Percentiles rank a stretch among this genome's conserved stretches.
phyloP scores from a whole-genome alignment of 1,140 invertebrate genomes.

The Leptestheria dahalacensis region DNA sequence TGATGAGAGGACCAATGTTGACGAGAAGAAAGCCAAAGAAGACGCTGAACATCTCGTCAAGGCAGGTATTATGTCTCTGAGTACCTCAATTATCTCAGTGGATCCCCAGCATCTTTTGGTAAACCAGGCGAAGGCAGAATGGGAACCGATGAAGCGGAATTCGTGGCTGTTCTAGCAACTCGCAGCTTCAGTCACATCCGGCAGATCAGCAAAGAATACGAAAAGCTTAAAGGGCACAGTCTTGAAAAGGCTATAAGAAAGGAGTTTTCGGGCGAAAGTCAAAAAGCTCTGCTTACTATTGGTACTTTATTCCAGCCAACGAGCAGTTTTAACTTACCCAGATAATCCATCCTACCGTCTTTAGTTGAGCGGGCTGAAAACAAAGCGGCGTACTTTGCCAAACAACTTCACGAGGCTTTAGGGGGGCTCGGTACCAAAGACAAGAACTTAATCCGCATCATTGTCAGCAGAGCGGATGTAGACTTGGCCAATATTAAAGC shows the following conservation, averaged over 20 bases:
- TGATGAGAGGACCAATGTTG: conserved; percentile 43
- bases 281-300: conserved; percentile 29
- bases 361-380: conserved; percentile 75
- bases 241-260: conserved; percentile 30
- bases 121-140: conserved; percentile 56
- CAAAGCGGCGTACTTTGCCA: conserved; percentile 51
- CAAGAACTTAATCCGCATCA: conserved; percentile 32
- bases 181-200: conserved; percentile 26
- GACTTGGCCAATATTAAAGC: conserved; percentile 34
- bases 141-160: conserved; percentile 74
- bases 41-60: conserved; percentile 56
- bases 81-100: background rate
- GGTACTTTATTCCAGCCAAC: conserved; percentile 19
- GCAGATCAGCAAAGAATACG: conserved; percentile 33
- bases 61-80: conserved; percentile 37
- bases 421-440: conserved; percentile 31
- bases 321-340: background rate
- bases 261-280: conserved; percentile 34
- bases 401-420: conserved; percentile 36
- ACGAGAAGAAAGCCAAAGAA: conserved; percentile 43
- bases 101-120: background rate
- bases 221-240: conserved; percentile 28
- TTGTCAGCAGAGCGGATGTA: conserved; percentile 35
- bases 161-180: conserved; percentile 53
- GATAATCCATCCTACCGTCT: background rate